Conservation (phyloP, 2,113 vertebrate genomes). For the cattle (Bos taurus) region DNA sequence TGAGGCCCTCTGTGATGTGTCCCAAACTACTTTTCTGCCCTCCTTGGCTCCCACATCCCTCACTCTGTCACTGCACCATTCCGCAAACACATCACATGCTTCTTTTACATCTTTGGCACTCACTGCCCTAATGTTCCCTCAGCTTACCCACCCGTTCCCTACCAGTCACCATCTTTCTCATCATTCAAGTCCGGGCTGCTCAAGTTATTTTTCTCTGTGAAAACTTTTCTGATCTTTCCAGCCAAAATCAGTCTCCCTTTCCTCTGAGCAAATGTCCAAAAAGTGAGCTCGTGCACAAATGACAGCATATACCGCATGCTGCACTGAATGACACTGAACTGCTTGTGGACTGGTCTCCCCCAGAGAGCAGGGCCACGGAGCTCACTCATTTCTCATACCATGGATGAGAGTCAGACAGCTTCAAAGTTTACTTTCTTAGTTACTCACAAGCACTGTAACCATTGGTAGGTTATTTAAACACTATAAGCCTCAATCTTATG, state of each 20-base stretch:
- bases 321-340: background rate
- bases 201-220: background rate
- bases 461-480: background rate
- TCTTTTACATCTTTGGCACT: background rate
- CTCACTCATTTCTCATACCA: background rate
- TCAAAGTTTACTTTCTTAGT: background rate
- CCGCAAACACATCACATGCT: background rate
- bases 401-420: background rate
- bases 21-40: background rate
- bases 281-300: background rate
- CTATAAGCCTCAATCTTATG: background rate
- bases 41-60: background rate
- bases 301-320: fast-evolving
- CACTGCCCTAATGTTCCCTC: background rate
- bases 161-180: background rate
- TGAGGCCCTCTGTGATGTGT: background rate
- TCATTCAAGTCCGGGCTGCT: background rate
- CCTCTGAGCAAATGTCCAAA: background rate
- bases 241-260: background rate
- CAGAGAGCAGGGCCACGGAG: background rate
- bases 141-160: background rate
- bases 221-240: background rate
- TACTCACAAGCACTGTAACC: background rate
- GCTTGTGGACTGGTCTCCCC: fast-evolving
- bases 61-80: background rate